Base-by-base conservation (phyloP, 2,888 invertebrate species). In the Cremastinae sp. region DNA sequence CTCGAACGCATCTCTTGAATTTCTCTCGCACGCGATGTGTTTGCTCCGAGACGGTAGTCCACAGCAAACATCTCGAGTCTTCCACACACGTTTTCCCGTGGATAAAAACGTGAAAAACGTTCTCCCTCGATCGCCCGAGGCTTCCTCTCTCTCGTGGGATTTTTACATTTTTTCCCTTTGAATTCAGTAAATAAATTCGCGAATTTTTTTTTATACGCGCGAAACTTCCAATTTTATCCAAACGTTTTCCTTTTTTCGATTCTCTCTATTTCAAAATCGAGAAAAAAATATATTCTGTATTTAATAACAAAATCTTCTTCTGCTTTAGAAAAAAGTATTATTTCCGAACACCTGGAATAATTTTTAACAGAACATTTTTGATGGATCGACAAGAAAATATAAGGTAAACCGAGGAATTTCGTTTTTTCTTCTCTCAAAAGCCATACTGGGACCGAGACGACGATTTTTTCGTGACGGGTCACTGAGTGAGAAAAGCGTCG, bases 11-110 rank as follows among this genome's bases (percentile, higher is more conserved):
- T 61, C 59, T 14, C 43, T 10, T 22, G 37, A 37, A 22, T 39
- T 53, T 20, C 68, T 56, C 45, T 43, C 62, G 43, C 64, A 59
- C 59, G 73, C 64, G 49, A 69, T 76, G 43, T 76, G 43, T 76
- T 73, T 69, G 59, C 72, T 28, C 28, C 28, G 28, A 28, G 28
- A 28, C 28, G 49, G 16, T 49, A 5, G 14, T 28, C 35, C 49
- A 28, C 12, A 10, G 49, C 58, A 58, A 59, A 69, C 59, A 69
- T n/a, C 58, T 41, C n/a, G 41, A n/a, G n/a, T 8, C 12, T 41
- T 8, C 9, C 12, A 5, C 9, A 5, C 41, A 28, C 28, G 28
- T 28, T 28, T 58, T 55, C 43, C 20, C 14, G 5, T 35, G 12
- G 14, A 47, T 35, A 51, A 47, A 43, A 10, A 49, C 39, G 14